Evolutionary conservation across 1,140 invertebrate species (phyloP).

Genomic region (Pseudobourletiella spinata): DNA sequence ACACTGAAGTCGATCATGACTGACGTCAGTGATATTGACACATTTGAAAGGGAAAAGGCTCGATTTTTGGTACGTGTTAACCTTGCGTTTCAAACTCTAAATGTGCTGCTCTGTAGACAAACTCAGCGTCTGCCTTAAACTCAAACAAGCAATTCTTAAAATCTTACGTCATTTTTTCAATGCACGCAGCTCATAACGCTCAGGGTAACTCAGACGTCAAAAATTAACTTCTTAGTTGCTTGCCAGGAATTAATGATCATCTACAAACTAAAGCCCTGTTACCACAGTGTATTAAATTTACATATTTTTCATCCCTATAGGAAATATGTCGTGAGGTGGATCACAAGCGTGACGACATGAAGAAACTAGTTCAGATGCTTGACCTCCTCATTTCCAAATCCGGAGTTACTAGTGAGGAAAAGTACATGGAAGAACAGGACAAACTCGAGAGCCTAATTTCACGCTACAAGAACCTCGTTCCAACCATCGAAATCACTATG

Average conservation of each 20-base stretch:
- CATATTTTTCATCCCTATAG: conserved; percentile 41
- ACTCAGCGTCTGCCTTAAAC: too few species aligned
- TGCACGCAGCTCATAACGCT: conserved; percentile 19
- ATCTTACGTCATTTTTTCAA: too few species aligned
- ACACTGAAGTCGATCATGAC: conserved; percentile 70
- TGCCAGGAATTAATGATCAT: background rate
- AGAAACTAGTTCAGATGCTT: conserved; percentile 83
- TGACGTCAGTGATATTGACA: conserved; percentile 71
- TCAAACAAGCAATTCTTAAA: too few species aligned
- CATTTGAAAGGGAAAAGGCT: conserved; percentile 77
- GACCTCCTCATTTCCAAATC: conserved; percentile 75
- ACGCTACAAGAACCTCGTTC: conserved; percentile 81
- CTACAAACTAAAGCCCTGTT: too few species aligned
- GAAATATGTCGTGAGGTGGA: conserved; percentile 83
- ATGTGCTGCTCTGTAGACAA: too few species aligned
- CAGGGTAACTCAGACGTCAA: too few species aligned
- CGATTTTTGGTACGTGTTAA: conserved; percentile 77
- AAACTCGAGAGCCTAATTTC: conserved; percentile 70
- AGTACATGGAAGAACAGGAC: conserved; percentile 66
- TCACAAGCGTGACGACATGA: conserved; percentile 80
- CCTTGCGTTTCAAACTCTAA: too few species aligned
- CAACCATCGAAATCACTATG: conserved; percentile 83
- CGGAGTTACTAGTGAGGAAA: conserved; percentile 51
- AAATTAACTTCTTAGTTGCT: background rate
- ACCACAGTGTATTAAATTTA: too few species aligned